phyloP scores from a whole-genome alignment of 2,797 vertebrate species.

The Rhabdomys pumilio region DNA sequence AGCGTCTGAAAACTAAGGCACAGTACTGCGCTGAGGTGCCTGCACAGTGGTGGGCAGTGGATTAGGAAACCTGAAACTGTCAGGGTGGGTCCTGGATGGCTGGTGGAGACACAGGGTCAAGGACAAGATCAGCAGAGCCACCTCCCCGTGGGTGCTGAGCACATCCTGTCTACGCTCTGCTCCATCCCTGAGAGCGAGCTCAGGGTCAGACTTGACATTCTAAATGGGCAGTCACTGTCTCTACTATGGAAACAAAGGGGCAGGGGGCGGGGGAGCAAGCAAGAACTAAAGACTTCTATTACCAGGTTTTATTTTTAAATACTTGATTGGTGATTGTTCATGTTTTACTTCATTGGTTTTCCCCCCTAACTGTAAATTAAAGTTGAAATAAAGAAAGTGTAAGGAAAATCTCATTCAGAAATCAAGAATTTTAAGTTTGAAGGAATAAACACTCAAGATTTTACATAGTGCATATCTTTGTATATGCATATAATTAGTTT shows the following conservation, averaged over 20 bases:
- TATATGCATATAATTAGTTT: neutral
- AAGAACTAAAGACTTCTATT: neutral
- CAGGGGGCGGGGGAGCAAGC: accelerated
- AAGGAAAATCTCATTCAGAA: conserved; percentile 59
- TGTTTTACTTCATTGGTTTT: conserved; percentile 44
- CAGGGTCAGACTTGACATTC: neutral
- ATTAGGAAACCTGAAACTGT: neutral
- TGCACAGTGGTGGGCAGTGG: neutral
- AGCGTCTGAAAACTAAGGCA: neutral
- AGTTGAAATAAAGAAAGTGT: conserved; percentile 11
- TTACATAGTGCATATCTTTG: neutral
- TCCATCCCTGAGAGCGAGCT: neutral
- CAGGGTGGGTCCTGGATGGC: neutral
- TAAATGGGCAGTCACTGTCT: neutral
- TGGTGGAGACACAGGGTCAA: neutral
- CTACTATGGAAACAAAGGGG: neutral
- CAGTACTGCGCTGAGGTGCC: neutral
- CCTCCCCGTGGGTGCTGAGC: neutral
- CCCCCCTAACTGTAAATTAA: neutral
- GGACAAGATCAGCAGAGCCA: neutral
- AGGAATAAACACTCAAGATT: conserved; percentile 26
- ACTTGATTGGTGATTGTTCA: conserved; percentile 10
- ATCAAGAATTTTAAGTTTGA: conserved; percentile 24
- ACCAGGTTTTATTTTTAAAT: conserved; percentile 16
- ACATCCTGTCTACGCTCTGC: neutral